phyloP scores from a whole-genome alignment of 2,797 vertebrate species.

The Amazonetta brasiliensis region DNA sequence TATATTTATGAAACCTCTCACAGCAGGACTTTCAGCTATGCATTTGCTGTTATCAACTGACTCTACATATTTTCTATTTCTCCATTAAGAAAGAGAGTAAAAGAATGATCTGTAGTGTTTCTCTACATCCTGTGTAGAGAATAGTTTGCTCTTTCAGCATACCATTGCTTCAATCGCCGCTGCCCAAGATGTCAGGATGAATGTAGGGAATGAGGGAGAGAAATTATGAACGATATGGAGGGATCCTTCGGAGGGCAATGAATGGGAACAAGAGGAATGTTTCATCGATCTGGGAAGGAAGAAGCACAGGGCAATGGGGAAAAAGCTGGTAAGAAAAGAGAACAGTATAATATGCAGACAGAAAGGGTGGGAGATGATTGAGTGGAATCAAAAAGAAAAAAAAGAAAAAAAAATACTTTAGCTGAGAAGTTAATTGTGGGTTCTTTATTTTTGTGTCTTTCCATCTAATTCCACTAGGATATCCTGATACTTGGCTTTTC shows the following conservation, averaged over 20 bases:
- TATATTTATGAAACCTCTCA: not conserved
- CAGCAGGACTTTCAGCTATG: slow-evolving; percentile 21
- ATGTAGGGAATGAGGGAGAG: not conserved
- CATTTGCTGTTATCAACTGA: not conserved
- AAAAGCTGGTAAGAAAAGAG: not conserved
- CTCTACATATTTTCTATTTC: slow-evolving; percentile 20
- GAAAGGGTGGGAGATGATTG: not conserved
- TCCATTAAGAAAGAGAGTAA: slow-evolving; percentile 9
- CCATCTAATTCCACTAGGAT: not conserved
- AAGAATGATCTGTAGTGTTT: slow-evolving; percentile 3
- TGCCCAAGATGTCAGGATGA: not conserved
- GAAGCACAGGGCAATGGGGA: not conserved
- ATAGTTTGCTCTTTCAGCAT: slow-evolving; percentile 35
- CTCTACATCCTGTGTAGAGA: not conserved
- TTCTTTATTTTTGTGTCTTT: not conserved
- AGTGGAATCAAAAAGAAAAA: not conserved
- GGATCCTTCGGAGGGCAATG: not conserved
- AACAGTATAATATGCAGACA: not conserved
- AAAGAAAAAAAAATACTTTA: not conserved
- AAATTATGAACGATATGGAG: not conserved
- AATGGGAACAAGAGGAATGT: slow-evolving; percentile 18
- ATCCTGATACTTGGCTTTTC: not conserved
- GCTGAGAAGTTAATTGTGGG: not conserved
- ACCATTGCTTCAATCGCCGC: not conserved
- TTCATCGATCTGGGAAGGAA: not conserved